Conservation (phyloP, 2,797 vertebrate genomes). For the Acipenser transmontanus region DNA sequence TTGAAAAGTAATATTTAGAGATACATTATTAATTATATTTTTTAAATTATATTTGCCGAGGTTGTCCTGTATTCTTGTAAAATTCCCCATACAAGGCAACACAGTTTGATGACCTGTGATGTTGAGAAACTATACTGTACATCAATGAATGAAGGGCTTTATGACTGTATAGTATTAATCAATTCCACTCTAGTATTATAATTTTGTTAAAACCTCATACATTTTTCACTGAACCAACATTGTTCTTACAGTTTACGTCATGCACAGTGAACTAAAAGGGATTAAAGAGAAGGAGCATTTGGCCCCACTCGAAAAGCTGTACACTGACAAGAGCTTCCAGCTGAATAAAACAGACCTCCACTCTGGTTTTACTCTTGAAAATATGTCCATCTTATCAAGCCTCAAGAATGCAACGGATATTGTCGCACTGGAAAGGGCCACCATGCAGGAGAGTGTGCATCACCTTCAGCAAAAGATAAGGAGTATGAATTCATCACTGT, state of each 20-base stretch:
- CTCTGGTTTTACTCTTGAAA: background rate
- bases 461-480: background rate
- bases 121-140: too few relatives aligned
- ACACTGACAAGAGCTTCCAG: background rate
- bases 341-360: background rate
- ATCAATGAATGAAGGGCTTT: too few relatives aligned
- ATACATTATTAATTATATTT: background rate
- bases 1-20: background rate
- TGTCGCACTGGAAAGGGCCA: background rate
- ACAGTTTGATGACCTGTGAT: background rate
- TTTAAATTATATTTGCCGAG: background rate
- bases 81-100: background rate
- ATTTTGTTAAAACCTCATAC: background rate
- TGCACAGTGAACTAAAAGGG: background rate
- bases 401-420: background rate
- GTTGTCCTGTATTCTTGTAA: conserved; percentile 24
- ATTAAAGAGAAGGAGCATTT: background rate
- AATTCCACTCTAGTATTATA: background rate
- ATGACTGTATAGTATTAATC: background rate
- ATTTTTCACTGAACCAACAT: background rate
- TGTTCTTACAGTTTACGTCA: background rate
- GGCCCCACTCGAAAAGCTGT: background rate
- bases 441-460: background rate
- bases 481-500: background rate
- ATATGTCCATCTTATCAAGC: background rate